Evolutionary conservation across 1,140 invertebrate genomes (phyloP).

Genomic region (Cataglyphis hispanica): DNA sequence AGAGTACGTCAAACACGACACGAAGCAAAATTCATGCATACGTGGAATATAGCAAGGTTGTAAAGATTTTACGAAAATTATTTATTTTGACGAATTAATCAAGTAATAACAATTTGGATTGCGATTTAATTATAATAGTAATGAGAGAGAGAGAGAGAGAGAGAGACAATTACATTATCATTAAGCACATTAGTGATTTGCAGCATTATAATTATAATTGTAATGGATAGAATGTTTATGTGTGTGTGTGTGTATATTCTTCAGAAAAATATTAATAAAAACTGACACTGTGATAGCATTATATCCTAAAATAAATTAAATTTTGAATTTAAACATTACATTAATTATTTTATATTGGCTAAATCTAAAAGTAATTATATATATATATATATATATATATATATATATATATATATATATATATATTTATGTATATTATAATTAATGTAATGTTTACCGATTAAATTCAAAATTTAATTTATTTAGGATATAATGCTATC

Average conservation of each 20-base stretch:
- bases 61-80: conserved; percentile 13
- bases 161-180: conserved; percentile 11
- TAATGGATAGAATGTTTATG: conserved; percentile 9
- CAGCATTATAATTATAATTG: conserved; percentile 38
- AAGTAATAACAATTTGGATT: conserved; percentile 35
- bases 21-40: neutral
- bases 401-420: too few relatives aligned
- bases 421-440: too few relatives aligned
- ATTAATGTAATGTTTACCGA: conserved; percentile 21
- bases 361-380: too few relatives aligned
- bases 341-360: too few relatives aligned
- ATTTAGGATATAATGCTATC: neutral
- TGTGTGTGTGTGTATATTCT: too few relatives aligned
- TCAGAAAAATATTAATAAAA: too few relatives aligned
- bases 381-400: too few relatives aligned
- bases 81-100: neutral
- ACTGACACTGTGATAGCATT: too few relatives aligned
- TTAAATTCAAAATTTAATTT: conserved; percentile 10
- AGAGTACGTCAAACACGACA: neutral
- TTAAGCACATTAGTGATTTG: conserved; percentile 43
- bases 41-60: neutral
- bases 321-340: too few relatives aligned
- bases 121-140: conserved; percentile 29
- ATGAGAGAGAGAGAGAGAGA: too few relatives aligned
- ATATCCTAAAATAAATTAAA: too few relatives aligned